These are phyloP conservation scores for Typhlichthys eigenmanni DNA, from an alignment of 2,797 vertebrate genomes.

Conservation along the genomic window DNA sequence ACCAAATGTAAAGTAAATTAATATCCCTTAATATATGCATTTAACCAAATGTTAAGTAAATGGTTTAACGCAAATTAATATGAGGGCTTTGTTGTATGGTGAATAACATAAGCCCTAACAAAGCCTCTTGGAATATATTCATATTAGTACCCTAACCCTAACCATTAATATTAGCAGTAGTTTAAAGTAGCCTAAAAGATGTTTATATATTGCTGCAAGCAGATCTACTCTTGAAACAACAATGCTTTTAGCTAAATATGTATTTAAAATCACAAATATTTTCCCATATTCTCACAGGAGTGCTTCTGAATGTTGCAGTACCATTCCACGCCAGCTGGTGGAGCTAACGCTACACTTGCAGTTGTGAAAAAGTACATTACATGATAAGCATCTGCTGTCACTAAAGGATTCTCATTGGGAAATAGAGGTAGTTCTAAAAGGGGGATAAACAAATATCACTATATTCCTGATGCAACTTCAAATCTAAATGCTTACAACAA, in stretches of 20 bases:
- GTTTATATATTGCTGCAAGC: neutral
- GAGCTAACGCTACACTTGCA: neutral
- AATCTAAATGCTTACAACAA: conserved; percentile 18
- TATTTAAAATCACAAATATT: conserved; percentile 12
- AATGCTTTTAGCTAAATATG: neutral
- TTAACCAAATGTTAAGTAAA: neutral
- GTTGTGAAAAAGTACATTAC: neutral
- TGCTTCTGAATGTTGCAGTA: conserved; percentile 8
- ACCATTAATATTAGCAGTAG: neutral
- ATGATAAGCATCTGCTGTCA: neutral
- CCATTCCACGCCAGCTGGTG: conserved; percentile 2
- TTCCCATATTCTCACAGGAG: conserved; percentile 2
- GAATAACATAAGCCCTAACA: neutral
- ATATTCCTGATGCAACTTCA: conserved; percentile 9
- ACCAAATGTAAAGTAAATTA: too few relatives aligned
- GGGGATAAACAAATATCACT: conserved; percentile 9
- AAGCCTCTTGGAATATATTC: conserved; percentile 15
- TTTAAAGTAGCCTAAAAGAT: neutral
- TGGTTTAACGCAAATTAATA: neutral
- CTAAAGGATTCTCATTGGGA: conserved; percentile 9
- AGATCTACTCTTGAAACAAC: neutral
- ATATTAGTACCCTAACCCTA: neutral
- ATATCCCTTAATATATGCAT: too few relatives aligned
- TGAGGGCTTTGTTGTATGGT: neutral
- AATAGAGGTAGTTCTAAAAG: conserved; percentile 46